Evolutionary conservation across 1,140 invertebrate species (phyloP).

Genomic region (Bombus sylvicola): DNA sequence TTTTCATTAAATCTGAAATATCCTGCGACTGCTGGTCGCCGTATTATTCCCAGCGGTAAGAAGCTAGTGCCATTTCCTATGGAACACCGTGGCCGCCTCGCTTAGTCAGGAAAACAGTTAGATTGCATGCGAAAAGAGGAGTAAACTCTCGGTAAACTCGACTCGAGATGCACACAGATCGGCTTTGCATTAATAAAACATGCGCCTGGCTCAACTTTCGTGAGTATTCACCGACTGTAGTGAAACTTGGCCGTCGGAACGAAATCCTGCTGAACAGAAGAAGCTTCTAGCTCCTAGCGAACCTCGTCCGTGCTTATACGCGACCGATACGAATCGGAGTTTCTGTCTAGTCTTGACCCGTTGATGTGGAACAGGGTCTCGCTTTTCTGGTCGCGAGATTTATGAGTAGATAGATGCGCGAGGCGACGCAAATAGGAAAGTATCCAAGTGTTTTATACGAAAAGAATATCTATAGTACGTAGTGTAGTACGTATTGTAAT

Average conservation of each 20-base stretch:
- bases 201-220: constrained; percentile 49
- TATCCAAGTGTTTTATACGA: no score
- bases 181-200: constrained; percentile 76
- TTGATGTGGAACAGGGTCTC: no score
- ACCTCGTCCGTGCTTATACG: background rate
- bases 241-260: constrained; percentile 22
- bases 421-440: no score
- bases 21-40: no score
- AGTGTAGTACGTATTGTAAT: no score
- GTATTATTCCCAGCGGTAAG: constrained; percentile 19
- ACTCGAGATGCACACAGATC: constrained; percentile 66
- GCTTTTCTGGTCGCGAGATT: no score
- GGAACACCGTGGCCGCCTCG: constrained; percentile 2
- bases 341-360: background rate
- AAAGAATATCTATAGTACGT: no score
- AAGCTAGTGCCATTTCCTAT: background rate
- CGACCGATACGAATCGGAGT: background rate
- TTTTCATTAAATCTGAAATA: background rate
- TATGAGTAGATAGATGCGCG: no score
- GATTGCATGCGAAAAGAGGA: constrained; percentile 66
- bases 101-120: constrained; percentile 72
- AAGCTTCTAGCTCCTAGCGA: background rate
- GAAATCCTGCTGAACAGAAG: background rate
- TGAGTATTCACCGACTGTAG: constrained; percentile 19
- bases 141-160: constrained; percentile 56